phyloP scores from a whole-genome alignment of 1,140 invertebrate genomes.

The Belonocnema kinseyi region DNA sequence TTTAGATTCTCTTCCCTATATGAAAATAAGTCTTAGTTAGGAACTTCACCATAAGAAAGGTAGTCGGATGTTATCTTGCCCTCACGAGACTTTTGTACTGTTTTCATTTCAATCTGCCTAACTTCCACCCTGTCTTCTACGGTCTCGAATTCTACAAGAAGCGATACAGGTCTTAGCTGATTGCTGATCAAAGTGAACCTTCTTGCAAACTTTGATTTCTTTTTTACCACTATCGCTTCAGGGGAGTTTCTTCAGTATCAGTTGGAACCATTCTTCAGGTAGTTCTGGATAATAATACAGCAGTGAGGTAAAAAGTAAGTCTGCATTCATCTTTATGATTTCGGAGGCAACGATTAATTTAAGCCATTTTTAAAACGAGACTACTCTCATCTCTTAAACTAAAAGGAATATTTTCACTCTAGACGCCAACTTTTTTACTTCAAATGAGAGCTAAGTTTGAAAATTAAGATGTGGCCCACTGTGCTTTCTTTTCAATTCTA shows the following conservation, averaged over 20 bases:
- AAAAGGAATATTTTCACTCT: no score
- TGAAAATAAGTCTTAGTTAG: conserved; percentile 19
- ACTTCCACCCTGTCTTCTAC: conserved; percentile 3
- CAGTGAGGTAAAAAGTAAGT: not conserved
- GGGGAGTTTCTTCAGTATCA: not conserved
- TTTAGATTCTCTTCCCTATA: conserved; percentile 16
- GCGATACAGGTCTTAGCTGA: conserved; percentile 7
- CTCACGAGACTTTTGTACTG: conserved; percentile 6
- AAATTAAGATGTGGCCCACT: no score
- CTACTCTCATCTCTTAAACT: no score
- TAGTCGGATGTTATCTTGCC: not conserved
- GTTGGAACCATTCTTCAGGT: not conserved
- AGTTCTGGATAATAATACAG: not conserved
- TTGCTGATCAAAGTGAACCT: conserved; percentile 14
- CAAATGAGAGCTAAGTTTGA: no score
- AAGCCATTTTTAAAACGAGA: no score
- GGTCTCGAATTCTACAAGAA: not conserved
- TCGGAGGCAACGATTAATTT: no score
- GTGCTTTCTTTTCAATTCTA: no score
- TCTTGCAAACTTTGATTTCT: not conserved
- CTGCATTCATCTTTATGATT: not conserved
- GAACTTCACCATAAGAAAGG: not conserved
- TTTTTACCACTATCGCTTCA: not conserved
- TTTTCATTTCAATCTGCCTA: not conserved
- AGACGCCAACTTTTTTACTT: no score